phyloP scores from a whole-genome alignment of 2,113 vertebrate genomes.

The Psilopsiagon aymara region DNA sequence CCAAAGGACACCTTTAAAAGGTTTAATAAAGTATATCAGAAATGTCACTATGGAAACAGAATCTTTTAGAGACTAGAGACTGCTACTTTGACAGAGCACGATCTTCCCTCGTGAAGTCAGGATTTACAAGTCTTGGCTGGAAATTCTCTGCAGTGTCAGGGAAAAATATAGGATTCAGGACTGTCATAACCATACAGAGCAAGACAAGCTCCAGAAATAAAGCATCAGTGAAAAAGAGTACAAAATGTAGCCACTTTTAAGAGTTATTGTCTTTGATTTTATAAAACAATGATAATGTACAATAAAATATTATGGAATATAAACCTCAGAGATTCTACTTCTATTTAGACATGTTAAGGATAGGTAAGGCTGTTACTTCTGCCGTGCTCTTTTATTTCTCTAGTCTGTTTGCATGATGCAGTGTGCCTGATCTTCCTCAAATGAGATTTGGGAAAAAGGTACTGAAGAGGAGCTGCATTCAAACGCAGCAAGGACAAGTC shows the following conservation, averaged over 20 bases:
- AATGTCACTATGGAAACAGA: conserved; percentile 15
- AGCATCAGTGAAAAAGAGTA: neutral
- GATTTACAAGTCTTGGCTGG: neutral
- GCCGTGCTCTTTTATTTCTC: neutral
- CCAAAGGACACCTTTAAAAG: conserved; percentile 6
- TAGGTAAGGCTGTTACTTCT: neutral
- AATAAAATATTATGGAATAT: neutral
- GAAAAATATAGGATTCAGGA: neutral
- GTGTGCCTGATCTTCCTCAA: neutral
- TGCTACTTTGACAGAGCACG: neutral
- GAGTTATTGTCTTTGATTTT: neutral
- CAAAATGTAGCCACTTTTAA: neutral
- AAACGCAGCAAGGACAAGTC: neutral
- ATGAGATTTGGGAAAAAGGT: neutral
- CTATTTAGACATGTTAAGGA: accelerated
- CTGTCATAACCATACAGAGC: no score
- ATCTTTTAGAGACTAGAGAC: neutral
- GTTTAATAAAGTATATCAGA: neutral
- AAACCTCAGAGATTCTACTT: neutral
- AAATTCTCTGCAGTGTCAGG: neutral
- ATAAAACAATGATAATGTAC: neutral
- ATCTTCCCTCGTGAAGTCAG: neutral
- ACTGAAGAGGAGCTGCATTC: neutral
- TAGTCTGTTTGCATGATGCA: neutral
- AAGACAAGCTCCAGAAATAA: neutral